These are phyloP conservation scores for Drosophila gunungcola DNA, from an alignment of 1,140 invertebrate species.

Conservation along the genomic window DNA sequence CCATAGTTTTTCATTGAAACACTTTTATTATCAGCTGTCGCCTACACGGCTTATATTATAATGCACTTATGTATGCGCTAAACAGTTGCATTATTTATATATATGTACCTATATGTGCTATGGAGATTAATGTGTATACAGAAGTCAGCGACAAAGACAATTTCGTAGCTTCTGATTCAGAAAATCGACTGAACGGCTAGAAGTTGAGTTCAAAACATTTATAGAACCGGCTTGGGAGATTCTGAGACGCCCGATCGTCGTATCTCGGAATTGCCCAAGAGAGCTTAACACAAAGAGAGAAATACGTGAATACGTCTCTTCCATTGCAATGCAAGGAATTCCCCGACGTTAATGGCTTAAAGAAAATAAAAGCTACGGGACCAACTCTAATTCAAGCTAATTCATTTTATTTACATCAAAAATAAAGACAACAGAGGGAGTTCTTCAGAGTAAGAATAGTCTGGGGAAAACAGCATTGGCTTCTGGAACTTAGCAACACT, in stretches of 20 bases:
- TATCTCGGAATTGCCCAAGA: background rate
- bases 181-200: conserved; percentile 40
- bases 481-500: too few relatives aligned
- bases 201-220: conserved; percentile 29
- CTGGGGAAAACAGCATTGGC: too few relatives aligned
- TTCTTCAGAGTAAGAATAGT: too few relatives aligned
- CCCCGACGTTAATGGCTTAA: background rate
- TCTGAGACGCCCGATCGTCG: background rate
- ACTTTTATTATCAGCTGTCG: conserved; percentile 1
- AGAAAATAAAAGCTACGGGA: background rate
- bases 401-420: too few relatives aligned
- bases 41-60: background rate
- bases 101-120: conserved; percentile 6
- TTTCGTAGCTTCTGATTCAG: conserved; percentile 3
- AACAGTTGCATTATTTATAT: background rate
- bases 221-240: conserved; percentile 58
- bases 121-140: background rate
- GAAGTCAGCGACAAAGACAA: conserved; percentile 1
- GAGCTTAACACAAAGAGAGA: background rate
- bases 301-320: background rate
- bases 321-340: background rate
- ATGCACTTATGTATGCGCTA: conserved; percentile 27
- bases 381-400: too few relatives aligned
- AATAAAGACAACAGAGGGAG: too few relatives aligned
- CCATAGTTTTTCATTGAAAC: conserved; percentile 1